phyloP scores from a whole-genome alignment of 2,888 invertebrate species.

The Drosophila rellima region DNA sequence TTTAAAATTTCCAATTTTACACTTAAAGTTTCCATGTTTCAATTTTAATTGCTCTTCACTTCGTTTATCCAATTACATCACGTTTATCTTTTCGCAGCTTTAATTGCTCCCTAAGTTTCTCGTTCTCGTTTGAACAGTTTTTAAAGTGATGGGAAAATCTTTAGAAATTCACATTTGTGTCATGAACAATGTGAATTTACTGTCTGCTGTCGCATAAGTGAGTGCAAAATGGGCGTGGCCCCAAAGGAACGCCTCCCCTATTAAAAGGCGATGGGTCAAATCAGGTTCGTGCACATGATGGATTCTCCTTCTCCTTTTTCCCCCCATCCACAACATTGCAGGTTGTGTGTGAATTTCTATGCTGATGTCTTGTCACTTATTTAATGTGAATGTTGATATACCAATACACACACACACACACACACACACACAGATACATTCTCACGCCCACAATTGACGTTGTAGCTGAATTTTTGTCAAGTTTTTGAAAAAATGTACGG shows the following conservation, averaged over 20 bases:
- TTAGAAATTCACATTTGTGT: conserved; percentile 1
- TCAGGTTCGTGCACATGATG: conserved; percentile 40
- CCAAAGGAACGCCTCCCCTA: not conserved
- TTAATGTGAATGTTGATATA: conserved; percentile 70
- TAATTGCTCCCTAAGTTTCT: conserved; percentile 1
- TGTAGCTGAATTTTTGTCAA: conserved; percentile 68
- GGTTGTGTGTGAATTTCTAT: conserved; percentile 24
- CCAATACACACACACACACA: conserved; percentile 48
- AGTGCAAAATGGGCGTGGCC: conserved; percentile 16
- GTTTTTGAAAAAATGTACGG: conserved; percentile 71
- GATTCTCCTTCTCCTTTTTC: conserved; percentile 1
- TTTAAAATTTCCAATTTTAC: not conserved
- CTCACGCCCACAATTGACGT: conserved; percentile 30
- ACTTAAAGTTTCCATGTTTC: not conserved
- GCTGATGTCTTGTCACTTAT: conserved; percentile 71
- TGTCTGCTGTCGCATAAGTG: conserved; percentile 5
- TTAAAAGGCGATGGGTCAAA: conserved; percentile 32
- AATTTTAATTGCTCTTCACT: not conserved
- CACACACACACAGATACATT: conserved; percentile 17
- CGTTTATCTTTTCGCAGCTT: not conserved
- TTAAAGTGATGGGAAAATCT: conserved; percentile 3
- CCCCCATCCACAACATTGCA: conserved; percentile 9
- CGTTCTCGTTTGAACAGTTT: not conserved
- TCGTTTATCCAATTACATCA: not conserved
- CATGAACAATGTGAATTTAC: conserved; percentile 4